phyloP scores from a whole-genome alignment of 2,797 vertebrate genomes.

The Avahi laniger region DNA sequence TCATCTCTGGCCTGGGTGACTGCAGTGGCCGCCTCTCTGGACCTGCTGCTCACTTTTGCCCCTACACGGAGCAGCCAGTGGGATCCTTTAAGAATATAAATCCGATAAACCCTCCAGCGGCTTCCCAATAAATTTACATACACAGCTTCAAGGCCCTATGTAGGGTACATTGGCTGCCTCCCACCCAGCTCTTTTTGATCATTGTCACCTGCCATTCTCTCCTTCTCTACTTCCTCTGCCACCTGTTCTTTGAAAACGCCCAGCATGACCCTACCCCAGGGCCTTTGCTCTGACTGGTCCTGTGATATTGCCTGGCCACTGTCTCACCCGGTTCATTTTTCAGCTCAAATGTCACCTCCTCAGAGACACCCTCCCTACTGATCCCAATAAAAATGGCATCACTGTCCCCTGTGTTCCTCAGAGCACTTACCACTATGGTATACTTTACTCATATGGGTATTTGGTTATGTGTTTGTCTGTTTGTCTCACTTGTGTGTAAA shows the following conservation, averaged over 20 bases:
- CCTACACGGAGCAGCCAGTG: not conserved
- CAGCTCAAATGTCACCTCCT: not conserved
- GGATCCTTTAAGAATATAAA: not conserved
- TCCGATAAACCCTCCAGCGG: not conserved
- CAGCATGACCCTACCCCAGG: not conserved
- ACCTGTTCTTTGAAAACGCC: not conserved
- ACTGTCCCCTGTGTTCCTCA: too few species aligned
- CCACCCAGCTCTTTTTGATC: not conserved
- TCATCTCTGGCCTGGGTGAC: rapidly evolving
- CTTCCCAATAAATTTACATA: not conserved
- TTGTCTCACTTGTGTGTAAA: not conserved
- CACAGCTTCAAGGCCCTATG: not conserved
- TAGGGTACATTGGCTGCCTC: not conserved
- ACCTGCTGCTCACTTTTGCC: rapidly evolving
- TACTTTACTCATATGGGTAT: not conserved
- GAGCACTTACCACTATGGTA: not conserved
- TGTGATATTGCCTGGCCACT: too few species aligned
- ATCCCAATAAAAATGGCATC: not conserved
- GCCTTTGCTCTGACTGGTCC: not conserved
- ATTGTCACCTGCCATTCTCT: too few species aligned
- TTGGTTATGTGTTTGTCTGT: not conserved
- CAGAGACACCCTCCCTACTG: not conserved
- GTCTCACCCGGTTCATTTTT: not conserved
- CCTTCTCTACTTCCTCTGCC: not conserved
- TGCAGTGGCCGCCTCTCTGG: not conserved